These are phyloP conservation scores for Drosophila hawaiiensis DNA, from an alignment of 2,888 invertebrate species.

Conservation along the genomic window DNA sequence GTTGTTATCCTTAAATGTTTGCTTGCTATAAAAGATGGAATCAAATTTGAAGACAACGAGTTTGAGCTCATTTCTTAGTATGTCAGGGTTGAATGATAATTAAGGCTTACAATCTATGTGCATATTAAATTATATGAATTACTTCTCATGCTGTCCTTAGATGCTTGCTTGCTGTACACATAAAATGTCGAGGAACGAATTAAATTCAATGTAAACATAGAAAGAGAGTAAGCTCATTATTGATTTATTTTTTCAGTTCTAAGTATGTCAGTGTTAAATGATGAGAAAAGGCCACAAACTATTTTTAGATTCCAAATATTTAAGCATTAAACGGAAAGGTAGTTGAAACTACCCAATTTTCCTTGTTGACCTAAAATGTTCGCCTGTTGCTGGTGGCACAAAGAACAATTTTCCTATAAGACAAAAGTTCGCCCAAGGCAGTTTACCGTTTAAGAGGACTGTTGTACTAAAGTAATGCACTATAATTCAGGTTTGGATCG, in stretches of 20 bases:
- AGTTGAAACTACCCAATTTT: background rate
- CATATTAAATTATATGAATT: background rate
- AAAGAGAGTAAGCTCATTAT: background rate
- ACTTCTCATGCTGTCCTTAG: background rate
- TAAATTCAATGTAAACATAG: background rate
- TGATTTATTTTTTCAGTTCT: background rate
- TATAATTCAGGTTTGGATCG: background rate
- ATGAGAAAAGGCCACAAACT: background rate
- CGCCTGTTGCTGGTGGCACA: background rate
- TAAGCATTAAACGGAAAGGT: background rate
- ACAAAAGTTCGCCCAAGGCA: background rate
- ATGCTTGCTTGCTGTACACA: background rate
- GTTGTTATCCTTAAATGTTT: background rate
- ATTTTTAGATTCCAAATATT: background rate
- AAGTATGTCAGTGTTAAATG: constrained; percentile 6
- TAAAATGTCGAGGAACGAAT: background rate
- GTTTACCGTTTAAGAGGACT: background rate
- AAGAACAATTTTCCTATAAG: background rate
- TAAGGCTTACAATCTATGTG: background rate
- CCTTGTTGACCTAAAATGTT: background rate
- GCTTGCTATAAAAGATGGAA: background rate
- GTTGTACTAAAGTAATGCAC: background rate
- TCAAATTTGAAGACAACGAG: background rate
- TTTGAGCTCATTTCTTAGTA: background rate
- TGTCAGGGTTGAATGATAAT: background rate